Evolutionary conservation across 2,888 invertebrate genomes (phyloP).

Genomic region (Mythimna pallens): DNA sequence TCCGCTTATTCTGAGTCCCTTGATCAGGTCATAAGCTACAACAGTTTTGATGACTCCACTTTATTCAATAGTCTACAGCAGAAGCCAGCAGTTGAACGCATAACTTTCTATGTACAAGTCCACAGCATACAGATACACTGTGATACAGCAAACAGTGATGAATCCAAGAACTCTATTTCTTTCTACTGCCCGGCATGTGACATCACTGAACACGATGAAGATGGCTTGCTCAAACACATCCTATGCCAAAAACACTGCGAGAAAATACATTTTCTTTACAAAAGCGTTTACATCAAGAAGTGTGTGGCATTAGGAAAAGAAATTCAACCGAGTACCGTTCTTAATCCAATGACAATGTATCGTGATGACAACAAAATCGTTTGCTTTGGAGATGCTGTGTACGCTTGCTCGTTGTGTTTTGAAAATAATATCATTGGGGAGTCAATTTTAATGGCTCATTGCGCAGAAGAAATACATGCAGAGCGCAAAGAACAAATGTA

Average conservation of each 20-base stretch:
- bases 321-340: slow-evolving; percentile 85
- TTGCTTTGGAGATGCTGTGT: slow-evolving; percentile 86
- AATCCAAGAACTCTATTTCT: slow-evolving; percentile 73
- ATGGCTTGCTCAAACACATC: slow-evolving; percentile 80
- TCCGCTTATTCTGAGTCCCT: slow-evolving; percentile 86
- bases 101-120: slow-evolving; percentile 86
- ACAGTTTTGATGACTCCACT: slow-evolving; percentile 83
- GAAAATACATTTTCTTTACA: slow-evolving; percentile 86
- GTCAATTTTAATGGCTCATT: slow-evolving; percentile 84
- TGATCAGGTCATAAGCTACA: slow-evolving; percentile 83
- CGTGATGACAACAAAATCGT: slow-evolving; percentile 87
- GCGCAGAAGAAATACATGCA: slow-evolving; percentile 76
- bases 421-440: slow-evolving; percentile 85
- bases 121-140: slow-evolving; percentile 83
- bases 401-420: slow-evolving; percentile 86
- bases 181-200: slow-evolving; percentile 84
- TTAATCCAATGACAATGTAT: slow-evolving; percentile 88
- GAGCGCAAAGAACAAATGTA: slow-evolving; percentile 75
- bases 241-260: slow-evolving; percentile 82
- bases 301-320: slow-evolving; percentile 82
- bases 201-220: slow-evolving; percentile 77
- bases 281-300: slow-evolving; percentile 87
- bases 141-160: slow-evolving; percentile 69
- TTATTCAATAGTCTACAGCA: slow-evolving; percentile 79
- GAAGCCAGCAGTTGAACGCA: slow-evolving; percentile 84